Evolutionary conservation across 2,113 vertebrate genomes (phyloP), one percentile per base, ranked within the genome.

Genomic region (Telmatochromis sp.): DNA sequence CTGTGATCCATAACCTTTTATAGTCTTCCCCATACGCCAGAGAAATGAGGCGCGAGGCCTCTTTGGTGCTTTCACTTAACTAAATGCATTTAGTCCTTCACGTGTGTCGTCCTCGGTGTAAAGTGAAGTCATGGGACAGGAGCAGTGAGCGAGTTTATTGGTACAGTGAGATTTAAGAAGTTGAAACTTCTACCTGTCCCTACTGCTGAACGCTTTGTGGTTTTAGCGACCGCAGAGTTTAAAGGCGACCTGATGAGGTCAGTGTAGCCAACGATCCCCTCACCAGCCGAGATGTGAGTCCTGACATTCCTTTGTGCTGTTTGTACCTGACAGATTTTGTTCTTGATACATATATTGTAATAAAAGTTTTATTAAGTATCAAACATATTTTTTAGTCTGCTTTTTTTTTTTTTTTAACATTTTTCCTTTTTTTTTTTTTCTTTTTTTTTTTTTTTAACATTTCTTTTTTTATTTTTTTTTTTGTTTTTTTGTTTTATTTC

Each of bases 301-400:
- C 86, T 83, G 81, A 95, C 95, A 96, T 96, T 96, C 95, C 94
- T 93, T 90, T 90, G 87, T 94, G 93, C 87, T 75, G 89, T 96
- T 96, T 92, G 87, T 93, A 94, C 55, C 92, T 92, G 92, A 92
- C 85, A 94, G 96, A 94, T 96, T 87, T 90, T 93, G 88, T 93
- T 89, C 60, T 92, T 92, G 88, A 93, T 91, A 87, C 91, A 87
- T 93, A 89, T 95, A 94, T 95, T 95, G 90, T 95, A 95, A 96
- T 96, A 95, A 95, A 95, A 42, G 70, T 90, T 95, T 92, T 96
- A 95, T 92, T 89, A 81, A 95, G 93, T 89, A 80, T 80, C 26
- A 68, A 80, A 47, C 21, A 2, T 9, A 9, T 17, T 51, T 45
- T 51, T 70, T 11, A 26, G 15, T 26, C 51, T 7, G 6, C 7